Percentiles rank a stretch among this genome's conserved stretches.
Evolutionary conservation across 2,113 vertebrate genomes (phyloP).

Genomic region (Alexandromys fortis): DNA sequence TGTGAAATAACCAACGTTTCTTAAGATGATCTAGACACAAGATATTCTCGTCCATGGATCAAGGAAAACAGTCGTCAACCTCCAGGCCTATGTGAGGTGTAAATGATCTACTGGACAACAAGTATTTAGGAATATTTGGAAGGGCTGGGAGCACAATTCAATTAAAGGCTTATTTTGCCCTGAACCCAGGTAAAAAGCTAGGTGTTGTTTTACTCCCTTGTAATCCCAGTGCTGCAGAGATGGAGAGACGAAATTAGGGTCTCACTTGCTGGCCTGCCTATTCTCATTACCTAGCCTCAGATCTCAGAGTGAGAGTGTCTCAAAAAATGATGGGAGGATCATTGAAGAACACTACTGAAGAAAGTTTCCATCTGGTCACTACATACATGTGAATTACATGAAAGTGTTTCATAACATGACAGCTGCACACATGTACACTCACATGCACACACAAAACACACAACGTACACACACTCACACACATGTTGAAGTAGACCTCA

Average conservation of each 20-base stretch:
- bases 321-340: not conserved
- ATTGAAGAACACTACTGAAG: not conserved
- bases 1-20: not conserved
- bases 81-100: not conserved
- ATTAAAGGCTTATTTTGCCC: not conserved
- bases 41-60: accelerated
- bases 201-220: not conserved
- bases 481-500: not conserved
- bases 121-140: not conserved
- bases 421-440: not conserved
- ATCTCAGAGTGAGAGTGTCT: not conserved
- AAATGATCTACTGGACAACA: not conserved
- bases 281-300: too few species aligned
- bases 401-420: too few species aligned
- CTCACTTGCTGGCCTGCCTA: too few species aligned
- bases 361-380: too few species aligned
- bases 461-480: not conserved
- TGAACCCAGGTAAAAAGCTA: not conserved
- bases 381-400: not conserved
- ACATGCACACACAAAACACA: not conserved
- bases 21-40: not conserved
- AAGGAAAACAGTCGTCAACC: not conserved
- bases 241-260: not conserved
- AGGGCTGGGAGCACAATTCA: not conserved
- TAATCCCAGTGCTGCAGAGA: not conserved